Percentiles rank a stretch among this genome's conserved stretches.
Conservation (phyloP, 2,113 vertebrate genomes). For the Protobothrops mucrosquamatus region DNA sequence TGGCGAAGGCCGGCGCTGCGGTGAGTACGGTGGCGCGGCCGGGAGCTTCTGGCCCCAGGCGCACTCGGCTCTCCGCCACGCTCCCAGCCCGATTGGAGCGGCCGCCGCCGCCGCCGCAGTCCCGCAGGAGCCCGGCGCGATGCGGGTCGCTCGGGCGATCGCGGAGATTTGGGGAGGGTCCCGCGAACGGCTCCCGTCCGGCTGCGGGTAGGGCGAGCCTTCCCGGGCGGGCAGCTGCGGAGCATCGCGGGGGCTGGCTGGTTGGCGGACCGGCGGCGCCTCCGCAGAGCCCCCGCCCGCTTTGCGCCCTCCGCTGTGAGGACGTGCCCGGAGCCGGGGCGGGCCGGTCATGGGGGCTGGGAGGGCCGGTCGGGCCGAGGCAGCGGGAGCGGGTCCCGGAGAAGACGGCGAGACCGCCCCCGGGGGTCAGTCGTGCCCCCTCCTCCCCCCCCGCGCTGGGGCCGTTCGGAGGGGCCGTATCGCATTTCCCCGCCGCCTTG, state of each 20-base stretch:
- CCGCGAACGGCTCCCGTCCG: not conserved
- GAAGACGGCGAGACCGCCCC: not conserved
- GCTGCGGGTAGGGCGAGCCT: not conserved
- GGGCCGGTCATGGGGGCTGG: not conserved
- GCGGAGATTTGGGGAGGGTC: not conserved
- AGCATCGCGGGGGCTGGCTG: not conserved
- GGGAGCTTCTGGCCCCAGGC: not conserved
- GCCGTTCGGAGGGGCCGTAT: not conserved
- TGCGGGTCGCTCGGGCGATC: not conserved
- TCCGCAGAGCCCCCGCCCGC: not conserved
- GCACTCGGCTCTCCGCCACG: not conserved
- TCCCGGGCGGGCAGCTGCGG: not conserved
- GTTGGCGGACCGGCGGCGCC: not conserved
- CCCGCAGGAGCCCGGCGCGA: too few relatives aligned
- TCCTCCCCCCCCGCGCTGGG: not conserved
- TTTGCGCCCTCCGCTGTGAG: not conserved
- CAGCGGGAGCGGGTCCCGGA: not conserved
- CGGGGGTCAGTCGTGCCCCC: not conserved
- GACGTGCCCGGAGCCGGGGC: not conserved
- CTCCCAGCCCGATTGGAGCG: not conserved
- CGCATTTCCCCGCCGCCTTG: not conserved
- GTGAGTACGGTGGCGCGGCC: not conserved
- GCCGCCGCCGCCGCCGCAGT: not conserved
- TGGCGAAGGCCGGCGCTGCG: not conserved
- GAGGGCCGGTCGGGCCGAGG: not conserved